Conservation (phyloP, 2,888 invertebrate genomes). For the Pseudococcus jackbeardsleyi region DNA sequence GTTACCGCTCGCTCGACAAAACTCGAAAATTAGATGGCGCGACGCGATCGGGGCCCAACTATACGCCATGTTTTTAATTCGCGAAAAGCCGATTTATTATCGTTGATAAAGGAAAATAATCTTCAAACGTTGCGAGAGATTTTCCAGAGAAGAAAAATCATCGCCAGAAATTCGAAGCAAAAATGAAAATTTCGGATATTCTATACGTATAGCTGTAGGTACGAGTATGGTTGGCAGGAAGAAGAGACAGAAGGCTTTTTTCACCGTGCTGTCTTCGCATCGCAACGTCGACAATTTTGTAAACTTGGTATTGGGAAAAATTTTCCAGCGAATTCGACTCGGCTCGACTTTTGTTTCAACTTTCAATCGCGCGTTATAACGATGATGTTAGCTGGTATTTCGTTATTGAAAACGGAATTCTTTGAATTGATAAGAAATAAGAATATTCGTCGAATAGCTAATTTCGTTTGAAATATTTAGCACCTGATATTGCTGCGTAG, state of each 20-base stretch:
- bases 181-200: slow-evolving; percentile 24
- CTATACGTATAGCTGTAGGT: not conserved
- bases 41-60: not conserved
- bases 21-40: slow-evolving; percentile 32
- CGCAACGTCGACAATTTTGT: not conserved
- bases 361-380: not conserved
- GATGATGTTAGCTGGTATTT: slow-evolving; percentile 6
- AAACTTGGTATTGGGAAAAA: not conserved
- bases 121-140: slow-evolving; percentile 39
- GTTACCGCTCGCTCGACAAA: slow-evolving; percentile 46
- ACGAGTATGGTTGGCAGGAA: too few relatives aligned
- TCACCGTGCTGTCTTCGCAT: too few relatives aligned
- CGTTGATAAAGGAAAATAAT: slow-evolving; percentile 57
- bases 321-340: not conserved
- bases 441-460: slow-evolving; percentile 56
- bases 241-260: not conserved
- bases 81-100: slow-evolving; percentile 61
- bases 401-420: slow-evolving; percentile 48
- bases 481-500: slow-evolving; percentile 60
- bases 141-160: slow-evolving; percentile 33
- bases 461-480: slow-evolving; percentile 64
- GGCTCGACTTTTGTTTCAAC: slow-evolving; percentile 20
- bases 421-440: slow-evolving; percentile 60
- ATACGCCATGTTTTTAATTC: slow-evolving; percentile 58
- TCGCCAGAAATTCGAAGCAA: not conserved